Evolutionary conservation across 2,888 invertebrate species (phyloP).

Genomic region (Piscicola geometra): DNA sequence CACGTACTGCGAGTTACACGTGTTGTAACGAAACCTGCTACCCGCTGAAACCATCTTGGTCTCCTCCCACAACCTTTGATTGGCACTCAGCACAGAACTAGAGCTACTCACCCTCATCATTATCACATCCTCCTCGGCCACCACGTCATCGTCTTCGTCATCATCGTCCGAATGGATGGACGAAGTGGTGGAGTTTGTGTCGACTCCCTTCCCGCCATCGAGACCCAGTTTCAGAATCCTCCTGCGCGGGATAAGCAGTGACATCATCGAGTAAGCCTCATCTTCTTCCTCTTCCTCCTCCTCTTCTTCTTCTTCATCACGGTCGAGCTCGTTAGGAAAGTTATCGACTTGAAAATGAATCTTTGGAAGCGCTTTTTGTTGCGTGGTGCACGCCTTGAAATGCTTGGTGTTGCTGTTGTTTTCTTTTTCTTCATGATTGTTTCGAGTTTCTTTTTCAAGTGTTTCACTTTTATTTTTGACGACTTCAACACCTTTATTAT

Average conservation of each 20-base stretch:
- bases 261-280: constrained; percentile 2
- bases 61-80: no score
- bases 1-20: no score
- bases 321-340: not conserved
- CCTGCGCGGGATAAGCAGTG: constrained; percentile 4
- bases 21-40: no score
- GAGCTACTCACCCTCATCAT: no score
- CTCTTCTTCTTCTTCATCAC: not conserved
- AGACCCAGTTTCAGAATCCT: not conserved
- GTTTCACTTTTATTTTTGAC: not conserved
- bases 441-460: not conserved
- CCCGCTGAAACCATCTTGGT: no score
- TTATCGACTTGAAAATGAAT: not conserved
- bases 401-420: not conserved
- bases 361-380: no score
- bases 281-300: constrained; percentile 28
- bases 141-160: not conserved
- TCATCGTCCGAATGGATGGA: constrained; percentile 13
- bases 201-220: constrained; percentile 7
- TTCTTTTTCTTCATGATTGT: not conserved
- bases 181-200: constrained; percentile 27
- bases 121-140: not conserved
- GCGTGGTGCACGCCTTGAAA: no score
- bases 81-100: no score
- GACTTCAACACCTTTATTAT: not conserved